Evolutionary conservation across 2,888 invertebrate genomes (phyloP).

Genomic region (Ametastegia equiseti): DNA sequence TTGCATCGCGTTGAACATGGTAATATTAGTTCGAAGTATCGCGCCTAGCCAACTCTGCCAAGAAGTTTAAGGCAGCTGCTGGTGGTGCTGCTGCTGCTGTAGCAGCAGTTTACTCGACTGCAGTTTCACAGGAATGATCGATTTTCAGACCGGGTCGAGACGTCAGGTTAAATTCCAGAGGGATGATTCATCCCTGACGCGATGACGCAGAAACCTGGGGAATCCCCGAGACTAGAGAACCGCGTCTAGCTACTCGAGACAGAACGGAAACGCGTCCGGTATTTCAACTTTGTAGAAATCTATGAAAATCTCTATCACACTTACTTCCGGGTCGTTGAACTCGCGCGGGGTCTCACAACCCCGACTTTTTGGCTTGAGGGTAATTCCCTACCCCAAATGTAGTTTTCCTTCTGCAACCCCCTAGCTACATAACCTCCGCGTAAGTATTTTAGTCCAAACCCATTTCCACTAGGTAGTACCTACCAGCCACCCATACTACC

Average conservation of each 20-base stretch:
- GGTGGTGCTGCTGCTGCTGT: no score
- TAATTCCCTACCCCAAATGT: no score
- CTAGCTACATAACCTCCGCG: no score
- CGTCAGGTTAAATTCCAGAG: neutral
- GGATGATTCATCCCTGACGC: conserved; percentile 16
- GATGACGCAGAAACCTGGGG: conserved; percentile 2
- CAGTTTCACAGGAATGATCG: conserved; percentile 32
- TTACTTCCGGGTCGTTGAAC: neutral
- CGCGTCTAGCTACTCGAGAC: no score
- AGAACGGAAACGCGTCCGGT: no score
- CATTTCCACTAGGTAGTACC: neutral
- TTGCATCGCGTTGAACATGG: neutral
- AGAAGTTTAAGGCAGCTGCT: neutral
- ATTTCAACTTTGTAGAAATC: neutral
- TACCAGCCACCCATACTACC: no score
- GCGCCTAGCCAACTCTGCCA: conserved; percentile 18
- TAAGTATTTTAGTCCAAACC: neutral
- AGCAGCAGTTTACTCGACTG: conserved; percentile 12
- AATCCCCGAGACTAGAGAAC: neutral
- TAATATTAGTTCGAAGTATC: conserved; percentile 30
- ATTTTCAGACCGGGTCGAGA: neutral
- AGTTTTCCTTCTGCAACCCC: no score
- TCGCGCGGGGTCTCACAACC: neutral
- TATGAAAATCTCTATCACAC: neutral
- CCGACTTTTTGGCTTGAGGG: no score